A percentile compares a stretch with the other conserved stretches of the same genome.
These are phyloP conservation scores for Porites lutea DNA, from an alignment of 64 coral and sea anemone species.

Conservation along the genomic window DNA sequence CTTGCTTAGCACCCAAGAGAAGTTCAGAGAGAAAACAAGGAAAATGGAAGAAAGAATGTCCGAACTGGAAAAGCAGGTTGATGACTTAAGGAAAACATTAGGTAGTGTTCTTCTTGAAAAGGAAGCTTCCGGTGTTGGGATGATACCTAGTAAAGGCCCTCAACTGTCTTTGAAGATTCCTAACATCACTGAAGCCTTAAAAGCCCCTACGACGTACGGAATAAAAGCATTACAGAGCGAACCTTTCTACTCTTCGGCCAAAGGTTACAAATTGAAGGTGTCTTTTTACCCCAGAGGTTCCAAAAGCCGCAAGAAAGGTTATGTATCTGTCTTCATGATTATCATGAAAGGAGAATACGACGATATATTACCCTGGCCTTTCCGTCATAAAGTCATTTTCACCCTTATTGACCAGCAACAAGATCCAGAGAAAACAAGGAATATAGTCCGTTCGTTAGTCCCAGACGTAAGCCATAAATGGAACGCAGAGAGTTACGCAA, in stretches of 20 bases:
- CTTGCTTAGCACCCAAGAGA: background rate
- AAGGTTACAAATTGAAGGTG: background rate
- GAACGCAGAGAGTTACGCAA: background rate
- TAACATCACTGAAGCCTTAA: background rate
- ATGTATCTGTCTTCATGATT: background rate
- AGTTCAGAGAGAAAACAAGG: background rate
- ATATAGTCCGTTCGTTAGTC: background rate
- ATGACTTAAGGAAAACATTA: background rate
- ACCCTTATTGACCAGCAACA: background rate
- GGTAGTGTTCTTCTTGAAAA: background rate
- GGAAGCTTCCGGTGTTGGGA: background rate
- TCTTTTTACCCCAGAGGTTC: background rate
- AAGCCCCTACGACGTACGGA: background rate
- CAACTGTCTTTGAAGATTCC: background rate
- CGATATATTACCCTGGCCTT: background rate
- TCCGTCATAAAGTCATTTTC: background rate
- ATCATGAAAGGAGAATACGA: constrained; percentile 14
- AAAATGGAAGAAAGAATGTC: background rate
- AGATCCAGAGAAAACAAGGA: background rate
- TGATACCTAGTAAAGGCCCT: background rate
- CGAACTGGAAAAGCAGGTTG: background rate
- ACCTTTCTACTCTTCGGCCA: background rate
- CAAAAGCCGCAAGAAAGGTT: background rate
- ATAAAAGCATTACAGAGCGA: background rate
- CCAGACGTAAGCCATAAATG: background rate